Base-by-base conservation (phyloP, 1,140 invertebrate species). In the Globodera ellingtonae region DNA sequence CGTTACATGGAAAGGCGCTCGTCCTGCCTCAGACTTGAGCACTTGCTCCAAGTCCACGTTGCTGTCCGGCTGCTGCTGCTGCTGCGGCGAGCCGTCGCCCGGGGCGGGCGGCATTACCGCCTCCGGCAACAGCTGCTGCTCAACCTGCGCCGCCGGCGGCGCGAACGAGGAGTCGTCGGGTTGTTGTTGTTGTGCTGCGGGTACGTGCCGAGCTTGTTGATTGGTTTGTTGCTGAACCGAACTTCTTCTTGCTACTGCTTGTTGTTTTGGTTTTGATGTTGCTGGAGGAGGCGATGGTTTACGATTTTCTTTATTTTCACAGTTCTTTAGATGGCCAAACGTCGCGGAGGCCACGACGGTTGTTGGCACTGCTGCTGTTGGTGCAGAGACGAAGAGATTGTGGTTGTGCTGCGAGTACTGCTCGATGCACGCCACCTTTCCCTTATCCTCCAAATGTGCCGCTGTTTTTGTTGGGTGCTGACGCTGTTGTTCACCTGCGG, bases 21-120 rank as follows among this genome's bases (percentile, higher is more conserved):
- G 72, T n/a, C 79, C 83, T n/a, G 84, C 69, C 69, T 84, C 83
- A 8, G 84, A 86, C 83, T 87, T 87, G 8, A 84, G 69, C 18
- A 84, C 75, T 62, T 84, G 78, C 78, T 84, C 83, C 70, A 84
- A 62, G 70, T 84, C 84, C 46, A 77, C 48, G 69, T 47, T 47
- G 21, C 46, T 70, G 67, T 70, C 67, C 35, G 9, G 35, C 56
- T 46, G 75, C 48, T 35, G 35, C 35, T 62, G 56, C 6, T 77
- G 75, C 24, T 77, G 46, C 59, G 75, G 75, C 59, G 75, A 77
- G 69, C 69, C 65, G 56, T 46, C 74, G 74, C 74, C 52, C 50
- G 50, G 50, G 44, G 10, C 75, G 69, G 75, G 10, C 3, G 75
- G 75, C 75, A 77, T 77, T 47, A 59, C 18, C 56, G 69, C 75